Percentiles rank a stretch among this genome's conserved stretches.
Conservation (phyloP, 2,797 vertebrate species). For the Merluccius polli region DNA sequence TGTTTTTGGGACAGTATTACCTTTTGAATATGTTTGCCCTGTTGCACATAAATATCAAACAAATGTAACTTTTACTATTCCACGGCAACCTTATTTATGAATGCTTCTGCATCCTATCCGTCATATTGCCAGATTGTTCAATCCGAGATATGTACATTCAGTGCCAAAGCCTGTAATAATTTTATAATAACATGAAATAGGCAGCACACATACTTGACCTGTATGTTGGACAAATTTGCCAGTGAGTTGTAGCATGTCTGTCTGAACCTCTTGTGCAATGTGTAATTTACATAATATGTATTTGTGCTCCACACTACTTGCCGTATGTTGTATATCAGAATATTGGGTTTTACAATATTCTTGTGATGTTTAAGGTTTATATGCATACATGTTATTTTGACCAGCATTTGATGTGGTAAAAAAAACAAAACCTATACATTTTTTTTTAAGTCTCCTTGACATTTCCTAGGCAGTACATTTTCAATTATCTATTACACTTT, state of each 20-base stretch:
- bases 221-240: conserved; percentile 31
- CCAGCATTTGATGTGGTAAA: conserved; percentile 33
- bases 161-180: conserved; percentile 58
- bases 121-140: conserved; percentile 29
- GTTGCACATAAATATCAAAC: conserved; percentile 25
- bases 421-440: conserved; percentile 25
- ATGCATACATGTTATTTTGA: conserved; percentile 13
- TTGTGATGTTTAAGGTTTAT: conserved; percentile 10
- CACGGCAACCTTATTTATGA: conserved; percentile 17
- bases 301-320: conserved; percentile 22
- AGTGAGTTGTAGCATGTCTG: conserved; percentile 51
- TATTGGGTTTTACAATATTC: conserved; percentile 23
- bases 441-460: not conserved
- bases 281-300: conserved; percentile 25
- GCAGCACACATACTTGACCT: conserved; percentile 41
- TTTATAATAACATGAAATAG: conserved; percentile 29
- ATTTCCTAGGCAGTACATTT: not conserved
- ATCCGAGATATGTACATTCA: conserved; percentile 29
- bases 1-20: conserved; percentile 33
- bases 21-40: conserved; percentile 26
- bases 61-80: not conserved
- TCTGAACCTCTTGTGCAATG: conserved; percentile 30
- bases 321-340: conserved; percentile 42
- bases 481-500: not conserved
- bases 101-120: conserved; percentile 25